Percentiles rank a stretch among this genome's conserved stretches.
Evolutionary conservation across 1,140 invertebrate genomes (phyloP).

Genomic region (Bombus cullumanus): DNA sequence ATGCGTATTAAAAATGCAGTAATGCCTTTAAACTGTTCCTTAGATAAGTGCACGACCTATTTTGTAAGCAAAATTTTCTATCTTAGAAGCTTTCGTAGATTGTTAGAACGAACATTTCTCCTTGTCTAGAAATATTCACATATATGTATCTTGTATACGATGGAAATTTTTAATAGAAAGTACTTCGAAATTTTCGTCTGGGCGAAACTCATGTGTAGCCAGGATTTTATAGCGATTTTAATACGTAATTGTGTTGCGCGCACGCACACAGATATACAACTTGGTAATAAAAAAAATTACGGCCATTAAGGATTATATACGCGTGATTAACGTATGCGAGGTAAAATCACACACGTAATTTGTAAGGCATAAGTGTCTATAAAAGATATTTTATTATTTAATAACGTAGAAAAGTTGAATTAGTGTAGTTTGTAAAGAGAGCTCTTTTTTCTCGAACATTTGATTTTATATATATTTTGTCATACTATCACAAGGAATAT

Average conservation of each 20-base stretch:
- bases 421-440: no score
- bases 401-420: no score
- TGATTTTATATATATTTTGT: background rate
- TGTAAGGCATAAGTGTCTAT: background rate
- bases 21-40: background rate
- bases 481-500: no score
- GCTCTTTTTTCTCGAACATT: background rate
- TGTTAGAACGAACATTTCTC: background rate
- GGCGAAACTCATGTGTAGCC: background rate
- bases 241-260: slow-evolving; percentile 1
- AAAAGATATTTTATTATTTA: no score
- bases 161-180: background rate
- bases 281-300: background rate
- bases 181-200: background rate
- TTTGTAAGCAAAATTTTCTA: slow-evolving; percentile 19
- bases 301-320: background rate
- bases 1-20: background rate
- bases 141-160: background rate
- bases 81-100: slow-evolving; percentile 8
- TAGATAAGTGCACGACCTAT: slow-evolving; percentile 16
- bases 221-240: slow-evolving; percentile 1
- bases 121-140: background rate
- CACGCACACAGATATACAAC: background rate
- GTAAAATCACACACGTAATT: background rate
- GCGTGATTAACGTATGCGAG: no score